These are phyloP conservation scores for Craseonycteris thonglongyai DNA, from an alignment of 2,113 vertebrate genomes.

Conservation along the genomic window DNA sequence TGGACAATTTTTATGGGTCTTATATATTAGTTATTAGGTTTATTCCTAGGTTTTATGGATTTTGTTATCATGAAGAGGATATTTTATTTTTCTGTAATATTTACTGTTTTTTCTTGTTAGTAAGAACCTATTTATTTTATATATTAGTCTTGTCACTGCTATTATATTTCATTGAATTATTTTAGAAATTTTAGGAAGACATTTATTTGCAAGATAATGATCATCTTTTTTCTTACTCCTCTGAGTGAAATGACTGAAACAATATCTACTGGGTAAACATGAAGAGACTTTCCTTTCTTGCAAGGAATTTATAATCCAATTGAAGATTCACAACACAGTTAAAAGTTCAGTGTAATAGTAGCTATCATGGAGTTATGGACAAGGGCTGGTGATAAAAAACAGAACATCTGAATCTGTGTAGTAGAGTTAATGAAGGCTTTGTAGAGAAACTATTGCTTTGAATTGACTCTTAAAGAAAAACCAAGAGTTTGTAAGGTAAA, in stretches of 20 bases:
- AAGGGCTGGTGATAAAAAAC: background rate
- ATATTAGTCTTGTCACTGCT: background rate
- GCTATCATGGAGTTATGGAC: background rate
- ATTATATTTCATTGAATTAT: background rate
- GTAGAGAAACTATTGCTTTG: background rate
- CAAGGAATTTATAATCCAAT: background rate
- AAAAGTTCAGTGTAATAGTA: background rate
- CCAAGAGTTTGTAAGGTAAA: background rate
- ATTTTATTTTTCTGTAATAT: conserved; percentile 5
- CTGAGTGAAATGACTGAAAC: background rate
- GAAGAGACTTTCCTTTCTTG: background rate
- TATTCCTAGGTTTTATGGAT: background rate
- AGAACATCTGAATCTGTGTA: background rate
- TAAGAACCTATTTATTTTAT: background rate
- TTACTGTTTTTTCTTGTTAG: background rate
- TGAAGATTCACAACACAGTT: background rate
- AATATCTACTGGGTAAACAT: background rate
- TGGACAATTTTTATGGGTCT: background rate
- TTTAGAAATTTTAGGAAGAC: background rate
- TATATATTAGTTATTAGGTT: background rate
- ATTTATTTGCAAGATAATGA: background rate
- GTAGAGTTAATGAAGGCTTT: background rate
- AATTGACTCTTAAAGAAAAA: background rate
- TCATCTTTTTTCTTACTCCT: background rate
- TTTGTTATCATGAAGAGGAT: background rate